Conservation (phyloP, 2,888 invertebrate genomes). For the Thecocarcelia acutangulata region DNA sequence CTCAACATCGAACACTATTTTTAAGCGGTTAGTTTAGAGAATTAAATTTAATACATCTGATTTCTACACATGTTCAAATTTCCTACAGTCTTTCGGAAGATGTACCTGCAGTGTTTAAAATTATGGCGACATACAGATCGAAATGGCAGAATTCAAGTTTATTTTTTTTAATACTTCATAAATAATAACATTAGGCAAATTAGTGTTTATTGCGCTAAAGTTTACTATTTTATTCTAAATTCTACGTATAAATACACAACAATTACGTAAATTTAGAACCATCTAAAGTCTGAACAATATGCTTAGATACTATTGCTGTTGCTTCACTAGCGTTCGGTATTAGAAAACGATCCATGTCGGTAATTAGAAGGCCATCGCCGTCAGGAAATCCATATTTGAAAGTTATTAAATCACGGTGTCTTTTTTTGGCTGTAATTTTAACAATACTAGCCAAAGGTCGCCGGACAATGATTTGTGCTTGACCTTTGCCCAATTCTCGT, state of each 20-base stretch:
- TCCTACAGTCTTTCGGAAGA: too few relatives aligned
- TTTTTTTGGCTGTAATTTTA: slow-evolving; percentile 97
- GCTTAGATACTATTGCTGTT: slow-evolving; percentile 93
- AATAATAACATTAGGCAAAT: slow-evolving; percentile 2
- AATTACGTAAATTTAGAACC: slow-evolving; percentile 77
- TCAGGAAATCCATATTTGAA: slow-evolving; percentile 96
- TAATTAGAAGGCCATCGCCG: slow-evolving; percentile 90
- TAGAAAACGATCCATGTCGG: slow-evolving; percentile 94
- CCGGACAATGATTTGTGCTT: slow-evolving; percentile 92
- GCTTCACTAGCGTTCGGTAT: slow-evolving; percentile 96
- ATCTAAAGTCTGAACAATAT: slow-evolving; percentile 84
- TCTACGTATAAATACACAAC: slow-evolving; percentile 57
- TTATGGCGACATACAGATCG: too few relatives aligned
- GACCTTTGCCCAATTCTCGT: slow-evolving; percentile 88
- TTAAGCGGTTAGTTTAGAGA: too few relatives aligned
- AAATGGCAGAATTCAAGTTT: not conserved
- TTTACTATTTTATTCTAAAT: slow-evolving; percentile 41
- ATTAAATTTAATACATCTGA: too few relatives aligned
- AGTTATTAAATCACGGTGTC: slow-evolving; percentile 97
- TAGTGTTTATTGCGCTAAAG: slow-evolving; percentile 10
- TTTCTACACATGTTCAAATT: too few relatives aligned
- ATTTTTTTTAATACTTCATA: not conserved
- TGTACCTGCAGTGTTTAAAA: too few relatives aligned
- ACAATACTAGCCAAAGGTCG: slow-evolving; percentile 95
- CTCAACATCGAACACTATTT: too few relatives aligned